Evolutionary conservation across 53 echinoderm and acorn worm species (phyloP).

Genomic region (Actinopyga echinites): DNA sequence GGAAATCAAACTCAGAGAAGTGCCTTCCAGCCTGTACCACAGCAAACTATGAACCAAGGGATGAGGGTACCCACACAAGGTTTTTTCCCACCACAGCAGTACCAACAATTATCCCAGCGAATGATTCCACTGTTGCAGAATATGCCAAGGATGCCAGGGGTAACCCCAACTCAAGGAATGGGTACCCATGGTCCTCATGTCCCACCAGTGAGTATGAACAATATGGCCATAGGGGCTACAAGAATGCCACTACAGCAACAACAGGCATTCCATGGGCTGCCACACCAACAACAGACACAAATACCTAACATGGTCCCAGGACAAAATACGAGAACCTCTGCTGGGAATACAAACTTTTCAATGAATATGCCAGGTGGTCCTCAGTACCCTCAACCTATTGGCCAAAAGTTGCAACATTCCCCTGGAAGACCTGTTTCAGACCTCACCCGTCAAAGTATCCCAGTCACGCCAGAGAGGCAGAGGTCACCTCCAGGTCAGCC

Average conservation of each 20-base stretch:
- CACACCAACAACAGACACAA: background rate
- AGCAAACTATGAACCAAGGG: background rate
- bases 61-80: no score
- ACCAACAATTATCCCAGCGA: background rate
- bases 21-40: conserved; percentile 37
- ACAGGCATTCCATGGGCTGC: background rate
- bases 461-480: background rate
- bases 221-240: no score
- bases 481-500: conserved; percentile 26
- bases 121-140: background rate
- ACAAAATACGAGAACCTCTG: no score
- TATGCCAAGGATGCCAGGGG: background rate
- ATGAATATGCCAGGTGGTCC: background rate
- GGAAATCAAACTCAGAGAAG: background rate
- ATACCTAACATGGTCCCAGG: background rate
- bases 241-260: background rate
- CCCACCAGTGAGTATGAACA: no score
- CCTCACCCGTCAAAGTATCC: background rate
- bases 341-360: background rate
- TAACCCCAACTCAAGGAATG: no score
- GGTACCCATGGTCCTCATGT: no score
- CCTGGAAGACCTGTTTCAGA: background rate
- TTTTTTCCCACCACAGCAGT: background rate
- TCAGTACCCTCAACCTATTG: background rate
- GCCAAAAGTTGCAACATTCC: background rate